Evolutionary conservation across 2,888 invertebrate species (phyloP).

Genomic region (Loripinus fragilis): DNA sequence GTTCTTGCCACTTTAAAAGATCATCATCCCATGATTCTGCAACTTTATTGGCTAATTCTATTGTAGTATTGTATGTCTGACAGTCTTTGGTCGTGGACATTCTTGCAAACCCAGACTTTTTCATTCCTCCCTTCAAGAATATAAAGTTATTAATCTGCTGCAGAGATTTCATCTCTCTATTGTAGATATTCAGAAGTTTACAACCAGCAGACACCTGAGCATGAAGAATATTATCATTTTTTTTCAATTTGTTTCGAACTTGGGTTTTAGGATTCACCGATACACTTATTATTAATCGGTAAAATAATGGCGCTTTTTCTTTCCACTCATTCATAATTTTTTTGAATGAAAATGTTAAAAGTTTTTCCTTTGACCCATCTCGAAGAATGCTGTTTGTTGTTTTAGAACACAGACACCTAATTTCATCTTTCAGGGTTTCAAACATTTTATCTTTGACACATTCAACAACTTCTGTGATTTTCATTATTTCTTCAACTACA

Average conservation of each 20-base stretch:
- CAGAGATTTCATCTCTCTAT: constrained; percentile 8
- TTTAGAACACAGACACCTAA: not conserved
- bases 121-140: not conserved
- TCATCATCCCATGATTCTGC: not conserved
- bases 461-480: not conserved
- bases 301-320: constrained; percentile 2
- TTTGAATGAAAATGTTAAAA: not conserved
- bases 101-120: not conserved
- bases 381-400: constrained; percentile 2
- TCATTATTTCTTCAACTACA: not conserved
- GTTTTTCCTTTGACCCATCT: not conserved
- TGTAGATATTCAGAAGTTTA: constrained; percentile 11
- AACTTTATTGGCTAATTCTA: not conserved
- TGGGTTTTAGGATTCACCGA: constrained; percentile 7
- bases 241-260: constrained; percentile 10
- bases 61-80: not conserved
- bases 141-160: not conserved
- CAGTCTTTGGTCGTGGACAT: not conserved
- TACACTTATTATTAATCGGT: not conserved
- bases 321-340: not conserved
- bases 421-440: not conserved
- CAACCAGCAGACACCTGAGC: constrained; percentile 20
- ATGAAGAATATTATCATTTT: not conserved
- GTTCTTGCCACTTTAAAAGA: not conserved
- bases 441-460: not conserved